Base-by-base conservation (phyloP, 2,113 vertebrate species). In the Brachyhypopomus occidentalis region DNA sequence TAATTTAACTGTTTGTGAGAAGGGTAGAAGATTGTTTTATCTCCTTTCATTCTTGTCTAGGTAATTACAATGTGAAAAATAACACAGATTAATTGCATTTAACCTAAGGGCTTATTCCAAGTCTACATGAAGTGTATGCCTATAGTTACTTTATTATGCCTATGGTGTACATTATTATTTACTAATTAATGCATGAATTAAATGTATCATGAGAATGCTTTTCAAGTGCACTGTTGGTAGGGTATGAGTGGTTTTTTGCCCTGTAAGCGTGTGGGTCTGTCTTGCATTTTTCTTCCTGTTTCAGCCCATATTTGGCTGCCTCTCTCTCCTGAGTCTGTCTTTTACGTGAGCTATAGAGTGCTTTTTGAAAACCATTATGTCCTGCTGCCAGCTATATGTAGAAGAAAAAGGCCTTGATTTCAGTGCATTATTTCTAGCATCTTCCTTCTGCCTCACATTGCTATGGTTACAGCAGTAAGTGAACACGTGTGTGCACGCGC, bases 381-480 rank as follows among this genome's bases (percentile, higher is more conserved):
- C 64, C 56, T 60, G 80, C 64, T 81, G 71, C 56, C 56, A 9
- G 56, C 72, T 79, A 48, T 71, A 73, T 80, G 38, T 25, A 12
- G 77, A 63, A 56, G 79, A 60, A 85, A 79, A 80, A 63, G 69
- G 45, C 48, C 56, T 71, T 83, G 69, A 83, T 72, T 80, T 85
- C 73, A 66, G 34, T 52, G 69, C 66, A 72, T 85, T 82, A 80
- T 75, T 55, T 72, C 70, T 83, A 52, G 60, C 66, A 69, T 60
- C 63, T 59, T 77, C 66, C 59, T 55, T 48, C 52, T 22, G 77
- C 69, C 48, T 63, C 19, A 25, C 27, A 79, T 85, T 73, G 74
- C 81, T 78, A 85, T 85, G 84, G 84, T 83, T 80, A 85, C 84
- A 62, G 72, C 19, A 78, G 41, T 38, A 45, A 52, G 34, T 74